Evolutionary conservation across 1,140 invertebrate genomes (phyloP).

Genomic region (Ceratina japonica): DNA sequence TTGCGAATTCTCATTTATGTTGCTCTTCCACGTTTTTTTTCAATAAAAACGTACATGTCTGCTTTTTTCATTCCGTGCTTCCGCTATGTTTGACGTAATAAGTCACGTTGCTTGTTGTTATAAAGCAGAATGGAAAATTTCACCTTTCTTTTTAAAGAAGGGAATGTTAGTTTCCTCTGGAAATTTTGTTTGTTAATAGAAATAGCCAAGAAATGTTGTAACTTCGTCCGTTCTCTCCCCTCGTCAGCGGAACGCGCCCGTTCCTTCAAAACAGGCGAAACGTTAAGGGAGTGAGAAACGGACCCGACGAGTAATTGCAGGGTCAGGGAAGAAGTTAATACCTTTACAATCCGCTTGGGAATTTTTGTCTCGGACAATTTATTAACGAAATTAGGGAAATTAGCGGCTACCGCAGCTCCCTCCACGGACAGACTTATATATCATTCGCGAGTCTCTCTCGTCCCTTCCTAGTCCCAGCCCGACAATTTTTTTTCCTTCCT

Average conservation of each 20-base stretch:
- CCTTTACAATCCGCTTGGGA: slow-evolving; percentile 67
- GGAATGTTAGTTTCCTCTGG: too few species aligned
- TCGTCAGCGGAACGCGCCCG: too few species aligned
- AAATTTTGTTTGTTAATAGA: too few species aligned
- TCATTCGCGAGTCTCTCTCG: slow-evolving; percentile 10
- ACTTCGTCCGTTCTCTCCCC: too few species aligned
- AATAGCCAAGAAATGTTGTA: too few species aligned
- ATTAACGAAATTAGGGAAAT: slow-evolving; percentile 73
- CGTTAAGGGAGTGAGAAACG: background rate
- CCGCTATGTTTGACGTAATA: too few species aligned
- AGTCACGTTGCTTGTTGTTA: too few species aligned
- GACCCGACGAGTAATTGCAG: slow-evolving; percentile 37
- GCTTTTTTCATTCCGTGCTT: too few species aligned
- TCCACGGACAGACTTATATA: slow-evolving; percentile 58
- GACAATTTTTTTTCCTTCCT: background rate
- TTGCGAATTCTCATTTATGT: slow-evolving; percentile 11
- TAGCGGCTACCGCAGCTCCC: slow-evolving; percentile 55
- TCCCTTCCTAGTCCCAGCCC: background rate
- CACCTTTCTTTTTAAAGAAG: too few species aligned
- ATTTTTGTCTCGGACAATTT: slow-evolving; percentile 69
- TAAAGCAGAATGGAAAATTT: too few species aligned
- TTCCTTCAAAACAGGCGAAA: background rate
- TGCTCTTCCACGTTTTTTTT: background rate
- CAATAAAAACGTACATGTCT: background rate
- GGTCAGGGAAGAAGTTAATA: slow-evolving; percentile 66